Conservation (phyloP, 2,113 vertebrate genomes). For the Melanotaenia duboulayi region DNA sequence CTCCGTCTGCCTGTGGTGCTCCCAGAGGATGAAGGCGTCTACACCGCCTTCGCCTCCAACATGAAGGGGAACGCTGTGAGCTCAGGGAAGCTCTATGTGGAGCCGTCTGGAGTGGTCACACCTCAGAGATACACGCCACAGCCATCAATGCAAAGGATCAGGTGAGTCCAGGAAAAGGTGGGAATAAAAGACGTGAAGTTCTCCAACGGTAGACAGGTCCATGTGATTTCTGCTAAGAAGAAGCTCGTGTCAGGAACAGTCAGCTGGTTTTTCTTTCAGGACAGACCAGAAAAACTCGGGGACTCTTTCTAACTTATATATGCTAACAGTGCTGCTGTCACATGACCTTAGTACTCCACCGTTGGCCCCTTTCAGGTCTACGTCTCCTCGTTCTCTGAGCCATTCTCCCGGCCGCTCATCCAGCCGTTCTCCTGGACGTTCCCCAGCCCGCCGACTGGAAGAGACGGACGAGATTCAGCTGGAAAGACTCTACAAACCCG, state of each 20-base stretch:
- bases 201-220: too few relatives aligned
- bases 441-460: constrained; percentile 91
- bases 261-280: too few relatives aligned
- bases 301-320: too few relatives aligned
- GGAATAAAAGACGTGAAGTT: too few relatives aligned
- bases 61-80: constrained; percentile 94
- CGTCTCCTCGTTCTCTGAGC: constrained; percentile 90
- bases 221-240: too few relatives aligned
- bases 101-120: constrained; percentile 83
- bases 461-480: constrained; percentile 94
- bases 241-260: too few relatives aligned
- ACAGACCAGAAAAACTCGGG: too few relatives aligned
- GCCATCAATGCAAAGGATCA: constrained; percentile 89
- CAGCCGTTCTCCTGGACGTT: constrained; percentile 89
- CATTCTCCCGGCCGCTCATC: constrained; percentile 87
- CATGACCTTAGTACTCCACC: too few relatives aligned
- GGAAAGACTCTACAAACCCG: constrained; percentile 96
- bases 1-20: constrained; percentile 89
- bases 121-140: constrained; percentile 88
- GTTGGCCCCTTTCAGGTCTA: constrained; percentile 81
- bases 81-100: constrained; percentile 95
- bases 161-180: constrained; percentile 62
- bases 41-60: constrained; percentile 92
- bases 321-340: too few relatives aligned
- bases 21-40: constrained; percentile 96